These are phyloP conservation scores for Seriola dumerili DNA, from an alignment of 2,113 vertebrate genomes.

Conservation along the genomic window DNA sequence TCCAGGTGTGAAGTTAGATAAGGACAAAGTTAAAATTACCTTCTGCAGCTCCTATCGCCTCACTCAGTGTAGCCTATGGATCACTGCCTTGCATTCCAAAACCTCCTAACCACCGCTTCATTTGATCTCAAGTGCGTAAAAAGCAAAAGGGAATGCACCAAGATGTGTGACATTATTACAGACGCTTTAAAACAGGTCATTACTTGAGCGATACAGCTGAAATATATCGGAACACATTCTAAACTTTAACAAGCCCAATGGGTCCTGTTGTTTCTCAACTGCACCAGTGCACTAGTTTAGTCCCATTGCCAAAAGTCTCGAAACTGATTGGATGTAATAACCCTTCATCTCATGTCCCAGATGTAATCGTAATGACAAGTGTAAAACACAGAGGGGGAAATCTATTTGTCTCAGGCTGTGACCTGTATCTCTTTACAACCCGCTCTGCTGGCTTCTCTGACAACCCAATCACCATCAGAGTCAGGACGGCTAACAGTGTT, in stretches of 20 bases:
- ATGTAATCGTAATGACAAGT: slow-evolving; percentile 47
- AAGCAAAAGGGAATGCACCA: slow-evolving; percentile 1
- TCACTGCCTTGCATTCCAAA: slow-evolving; percentile 36
- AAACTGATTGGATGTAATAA: slow-evolving; percentile 20
- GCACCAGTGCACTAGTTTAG: slow-evolving; percentile 9
- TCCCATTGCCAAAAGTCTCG: neutral
- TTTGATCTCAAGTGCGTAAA: slow-evolving; percentile 25
- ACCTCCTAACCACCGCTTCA: slow-evolving; percentile 16
- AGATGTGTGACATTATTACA: slow-evolving; percentile 20
- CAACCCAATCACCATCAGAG: slow-evolving; percentile 53
- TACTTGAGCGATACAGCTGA: slow-evolving; percentile 16
- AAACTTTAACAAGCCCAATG: slow-evolving; percentile 29
- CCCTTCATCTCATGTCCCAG: neutral
- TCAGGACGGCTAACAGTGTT: slow-evolving; percentile 15
- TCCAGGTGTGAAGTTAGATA: slow-evolving; percentile 74
- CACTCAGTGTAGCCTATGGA: slow-evolving; percentile 4
- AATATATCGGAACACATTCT: slow-evolving; percentile 8
- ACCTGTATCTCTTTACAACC: slow-evolving; percentile 56
- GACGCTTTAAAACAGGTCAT: slow-evolving; percentile 41
- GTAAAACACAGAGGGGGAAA: slow-evolving; percentile 11
- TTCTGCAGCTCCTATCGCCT: slow-evolving; percentile 25
- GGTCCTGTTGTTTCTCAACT: slow-evolving; percentile 18
- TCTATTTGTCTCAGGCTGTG: slow-evolving; percentile 53
- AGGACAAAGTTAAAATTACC: slow-evolving; percentile 59
- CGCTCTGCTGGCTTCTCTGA: slow-evolving; percentile 45